Evolutionary conservation across 2,113 vertebrate species (phyloP), one percentile per base, ranked within the genome.

Genomic region (Colistium nudipinnis): DNA sequence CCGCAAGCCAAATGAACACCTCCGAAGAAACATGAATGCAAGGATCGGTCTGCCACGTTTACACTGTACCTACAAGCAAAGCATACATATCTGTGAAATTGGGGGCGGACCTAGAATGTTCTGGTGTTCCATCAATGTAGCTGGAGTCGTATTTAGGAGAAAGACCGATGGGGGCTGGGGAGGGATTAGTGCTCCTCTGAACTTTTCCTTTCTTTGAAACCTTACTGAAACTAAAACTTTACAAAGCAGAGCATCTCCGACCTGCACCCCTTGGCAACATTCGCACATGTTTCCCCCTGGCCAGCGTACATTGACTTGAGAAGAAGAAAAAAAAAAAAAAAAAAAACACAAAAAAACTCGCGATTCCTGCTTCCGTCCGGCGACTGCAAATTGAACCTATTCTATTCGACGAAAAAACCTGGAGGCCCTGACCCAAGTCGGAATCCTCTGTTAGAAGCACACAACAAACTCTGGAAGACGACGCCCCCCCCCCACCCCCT

Each of bases 371-470:
- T 89, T 89, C 80, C 86, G 78, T 87, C 79, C 41, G 72, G 80
- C 81, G 87, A 78, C 64, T 73, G 82, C 82, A 71, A 88, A 90
- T 74, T 74, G 53, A 65, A 81, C 56, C 30, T 47, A 47, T 6
- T 16, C 54, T 83, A 62, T 75, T 77, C 83, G 74, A 79, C 47
- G 43, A 76, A 90, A 79, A 45, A 17, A 36, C 64, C 74, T 62
- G 68, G 85, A 81, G 82, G 82, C 47, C 69, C 73, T 25, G 59
- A 69, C 85, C 77, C 52, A 74, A 83, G 81, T 65, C 84, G 87
- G 84, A n/a, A 84, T 80, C 83, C 85, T 84, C 83, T 72, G 39
- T 66, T 44, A 86, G 85, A 92, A 93, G 90, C 90, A 93, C 91
- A 92, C 88, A 75, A 85, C 70, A 76, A 72, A 81, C 88, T 76